These are phyloP conservation scores for Columba janthina DNA, from an alignment of 2,113 vertebrate genomes.

Conservation along the genomic window DNA sequence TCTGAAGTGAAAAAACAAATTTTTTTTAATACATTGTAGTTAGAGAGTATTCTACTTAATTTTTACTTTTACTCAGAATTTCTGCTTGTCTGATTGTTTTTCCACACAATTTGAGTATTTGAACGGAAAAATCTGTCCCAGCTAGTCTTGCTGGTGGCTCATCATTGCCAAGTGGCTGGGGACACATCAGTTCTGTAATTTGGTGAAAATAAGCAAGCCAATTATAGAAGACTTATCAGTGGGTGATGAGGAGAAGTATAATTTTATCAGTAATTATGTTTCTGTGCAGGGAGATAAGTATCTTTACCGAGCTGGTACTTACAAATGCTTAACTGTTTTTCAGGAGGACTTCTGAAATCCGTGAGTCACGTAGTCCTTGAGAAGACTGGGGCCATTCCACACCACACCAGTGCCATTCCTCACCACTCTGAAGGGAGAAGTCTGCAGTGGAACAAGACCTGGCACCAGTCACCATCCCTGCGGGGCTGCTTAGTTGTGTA, in stretches of 20 bases:
- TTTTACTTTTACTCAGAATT: neutral
- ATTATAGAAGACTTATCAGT: neutral
- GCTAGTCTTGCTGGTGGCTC: neutral
- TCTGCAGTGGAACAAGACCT: neutral
- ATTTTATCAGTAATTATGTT: neutral
- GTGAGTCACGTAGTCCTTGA: neutral
- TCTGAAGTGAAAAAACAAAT: neutral
- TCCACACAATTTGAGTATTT: conserved; percentile 1
- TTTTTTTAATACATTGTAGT: neutral
- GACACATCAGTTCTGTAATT: neutral
- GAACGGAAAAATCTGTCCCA: neutral
- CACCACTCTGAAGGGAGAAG: accelerated
- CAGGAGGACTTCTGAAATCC: neutral
- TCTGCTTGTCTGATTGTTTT: neutral
- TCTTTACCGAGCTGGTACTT: neutral
- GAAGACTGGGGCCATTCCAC: neutral
- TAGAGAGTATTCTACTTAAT: neutral
- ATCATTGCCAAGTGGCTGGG: neutral
- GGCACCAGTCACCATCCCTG: neutral
- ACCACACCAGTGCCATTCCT: neutral
- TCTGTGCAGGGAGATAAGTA: neutral
- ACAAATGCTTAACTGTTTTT: neutral
- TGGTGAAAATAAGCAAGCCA: conserved; percentile 16
- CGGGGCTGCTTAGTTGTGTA: neutral
- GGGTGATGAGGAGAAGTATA: neutral